Percentiles rank a stretch among this genome's conserved stretches.
Conservation (phyloP, 1,140 invertebrate genomes). For the Agraylea sexmaculata region DNA sequence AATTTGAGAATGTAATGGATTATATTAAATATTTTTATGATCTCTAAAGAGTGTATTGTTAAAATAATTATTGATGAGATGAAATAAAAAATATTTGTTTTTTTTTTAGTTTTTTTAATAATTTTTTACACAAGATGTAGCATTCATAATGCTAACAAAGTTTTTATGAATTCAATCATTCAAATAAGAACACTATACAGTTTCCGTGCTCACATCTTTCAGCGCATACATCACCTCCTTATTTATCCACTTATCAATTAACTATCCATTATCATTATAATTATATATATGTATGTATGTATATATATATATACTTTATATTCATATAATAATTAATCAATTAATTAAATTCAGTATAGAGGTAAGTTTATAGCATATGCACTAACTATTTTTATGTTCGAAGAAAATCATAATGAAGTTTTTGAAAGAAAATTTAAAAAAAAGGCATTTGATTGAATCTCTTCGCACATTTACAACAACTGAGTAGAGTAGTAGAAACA, state of each 20-base stretch:
- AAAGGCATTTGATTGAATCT: too few relatives aligned
- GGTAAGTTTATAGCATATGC: slow-evolving; percentile 22
- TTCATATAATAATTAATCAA: too few relatives aligned
- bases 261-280: slow-evolving; percentile 21
- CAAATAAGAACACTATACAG: slow-evolving; percentile 22
- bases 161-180: slow-evolving; percentile 22
- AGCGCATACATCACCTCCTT: slow-evolving; percentile 18
- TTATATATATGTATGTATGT: slow-evolving; percentile 22
- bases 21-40: too few relatives aligned
- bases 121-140: slow-evolving; percentile 47
- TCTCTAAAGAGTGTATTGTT: too few relatives aligned
- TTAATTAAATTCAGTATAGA: slow-evolving; percentile 23
- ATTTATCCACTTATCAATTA: slow-evolving; percentile 18
- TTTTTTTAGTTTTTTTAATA: slow-evolving; percentile 40
- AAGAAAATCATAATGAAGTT: too few relatives aligned
- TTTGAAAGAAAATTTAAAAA: too few relatives aligned
- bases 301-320: too few relatives aligned
- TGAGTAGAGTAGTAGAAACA: too few relatives aligned
- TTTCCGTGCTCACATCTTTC: too few relatives aligned
- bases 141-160: slow-evolving; percentile 45
- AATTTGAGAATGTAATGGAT: too few relatives aligned
- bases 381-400: slow-evolving; percentile 22
- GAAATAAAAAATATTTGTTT: slow-evolving; percentile 32
- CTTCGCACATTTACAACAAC: too few relatives aligned
- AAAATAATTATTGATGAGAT: slow-evolving; percentile 11